These are phyloP conservation scores for Tragelaphus eurycerus DNA, from an alignment of 2,797 vertebrate species.

Conservation along the genomic window DNA sequence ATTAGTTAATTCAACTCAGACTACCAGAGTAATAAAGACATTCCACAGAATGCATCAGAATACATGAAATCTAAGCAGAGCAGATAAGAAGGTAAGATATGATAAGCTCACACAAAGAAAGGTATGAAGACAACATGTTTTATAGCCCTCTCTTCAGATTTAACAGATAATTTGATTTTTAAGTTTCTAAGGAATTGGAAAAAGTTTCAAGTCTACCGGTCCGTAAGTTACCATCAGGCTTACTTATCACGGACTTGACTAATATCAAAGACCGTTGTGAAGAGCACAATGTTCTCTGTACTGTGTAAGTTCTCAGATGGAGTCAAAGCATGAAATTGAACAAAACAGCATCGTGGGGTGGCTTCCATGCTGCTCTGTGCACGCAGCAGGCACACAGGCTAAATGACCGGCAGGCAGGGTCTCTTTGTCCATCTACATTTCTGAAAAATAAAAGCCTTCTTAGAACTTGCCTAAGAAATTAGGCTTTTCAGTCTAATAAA, in stretches of 20 bases:
- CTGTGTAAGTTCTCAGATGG: not conserved
- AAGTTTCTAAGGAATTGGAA: slow-evolving; percentile 30
- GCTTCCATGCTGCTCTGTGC: rapidly evolving
- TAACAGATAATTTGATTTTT: slow-evolving; percentile 53
- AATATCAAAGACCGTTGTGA: not conserved
- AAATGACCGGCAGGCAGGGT: not conserved
- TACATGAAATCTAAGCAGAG: slow-evolving; percentile 48
- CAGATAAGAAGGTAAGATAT: slow-evolving; percentile 28
- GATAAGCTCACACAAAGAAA: slow-evolving; percentile 64
- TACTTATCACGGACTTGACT: slow-evolving; percentile 1
- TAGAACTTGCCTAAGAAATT: not conserved
- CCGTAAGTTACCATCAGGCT: not conserved
- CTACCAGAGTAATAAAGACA: slow-evolving; percentile 62
- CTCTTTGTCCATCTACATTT: not conserved
- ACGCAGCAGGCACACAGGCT: not conserved
- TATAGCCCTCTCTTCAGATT: slow-evolving; percentile 15
- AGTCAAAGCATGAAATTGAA: not conserved
- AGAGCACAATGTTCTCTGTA: not conserved
- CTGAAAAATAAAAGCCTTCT: not conserved
- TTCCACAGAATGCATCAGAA: slow-evolving; percentile 50
- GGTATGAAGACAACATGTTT: slow-evolving; percentile 24
- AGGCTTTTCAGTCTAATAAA: not conserved
- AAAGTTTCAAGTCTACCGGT: not conserved
- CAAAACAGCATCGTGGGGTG: not conserved
- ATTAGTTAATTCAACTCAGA: slow-evolving; percentile 77